These are phyloP conservation scores for Slavum lentiscoides DNA, from an alignment of 2,888 invertebrate genomes.

Conservation along the genomic window DNA sequence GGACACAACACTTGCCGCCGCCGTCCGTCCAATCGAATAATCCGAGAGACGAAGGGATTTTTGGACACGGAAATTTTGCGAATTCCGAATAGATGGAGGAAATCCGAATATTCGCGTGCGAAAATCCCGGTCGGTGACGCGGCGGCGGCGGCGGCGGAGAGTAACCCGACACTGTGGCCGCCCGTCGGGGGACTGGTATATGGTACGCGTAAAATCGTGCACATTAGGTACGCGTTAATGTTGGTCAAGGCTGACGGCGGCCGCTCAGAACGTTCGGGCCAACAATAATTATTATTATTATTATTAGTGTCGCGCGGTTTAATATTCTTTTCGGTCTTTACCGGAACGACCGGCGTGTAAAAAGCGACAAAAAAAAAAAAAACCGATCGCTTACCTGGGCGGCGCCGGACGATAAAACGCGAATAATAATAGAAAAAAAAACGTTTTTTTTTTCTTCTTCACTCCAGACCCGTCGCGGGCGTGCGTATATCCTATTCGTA, in stretches of 20 bases:
- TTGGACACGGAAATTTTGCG: background rate
- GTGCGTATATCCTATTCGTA: too few species aligned
- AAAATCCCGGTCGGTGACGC: too few species aligned
- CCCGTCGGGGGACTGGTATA: background rate
- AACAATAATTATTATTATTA: conserved; percentile 22
- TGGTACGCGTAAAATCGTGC: background rate
- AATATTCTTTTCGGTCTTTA: background rate
- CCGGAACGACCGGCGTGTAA: too few species aligned
- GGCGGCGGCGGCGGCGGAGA: background rate
- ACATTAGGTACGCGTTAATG: background rate
- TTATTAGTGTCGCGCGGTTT: background rate
- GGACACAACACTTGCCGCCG: too few species aligned
- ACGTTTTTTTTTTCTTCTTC: too few species aligned
- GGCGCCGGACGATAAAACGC: background rate
- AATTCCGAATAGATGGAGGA: background rate
- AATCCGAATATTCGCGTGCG: too few species aligned
- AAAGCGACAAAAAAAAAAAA: background rate
- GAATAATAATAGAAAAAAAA: background rate
- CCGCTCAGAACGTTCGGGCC: background rate
- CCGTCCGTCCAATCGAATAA: too few species aligned
- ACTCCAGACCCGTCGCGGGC: too few species aligned
- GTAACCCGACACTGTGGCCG: background rate
- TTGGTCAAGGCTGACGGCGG: conserved; percentile 36
- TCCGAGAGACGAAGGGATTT: background rate
- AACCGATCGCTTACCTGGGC: conserved; percentile 25